Conservation (phyloP, 2,888 invertebrate species). For the Anaspis maculata region DNA sequence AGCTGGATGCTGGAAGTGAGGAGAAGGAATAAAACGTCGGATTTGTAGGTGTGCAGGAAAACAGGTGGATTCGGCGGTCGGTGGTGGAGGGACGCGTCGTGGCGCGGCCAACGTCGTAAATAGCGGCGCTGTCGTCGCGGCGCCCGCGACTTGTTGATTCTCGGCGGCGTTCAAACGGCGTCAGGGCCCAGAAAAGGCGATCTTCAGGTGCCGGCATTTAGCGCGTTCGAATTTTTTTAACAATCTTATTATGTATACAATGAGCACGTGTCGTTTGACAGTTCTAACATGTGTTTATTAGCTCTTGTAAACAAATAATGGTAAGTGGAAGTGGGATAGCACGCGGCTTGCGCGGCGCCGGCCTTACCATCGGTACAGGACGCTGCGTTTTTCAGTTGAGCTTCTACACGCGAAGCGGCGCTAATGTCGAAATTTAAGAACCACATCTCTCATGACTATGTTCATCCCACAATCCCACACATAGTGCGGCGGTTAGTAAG, state of each 20-base stretch:
- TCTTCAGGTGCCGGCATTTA: conserved; percentile 6
- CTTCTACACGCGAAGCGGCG: too few species aligned
- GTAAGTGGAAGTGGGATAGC: too few species aligned
- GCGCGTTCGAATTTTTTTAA: conserved; percentile 6
- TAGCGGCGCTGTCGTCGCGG: conserved; percentile 44
- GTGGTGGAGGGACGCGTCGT: conserved; percentile 39
- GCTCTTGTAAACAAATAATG: conserved; percentile 17
- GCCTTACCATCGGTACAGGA: too few species aligned
- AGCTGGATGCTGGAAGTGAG: conserved; percentile 5
- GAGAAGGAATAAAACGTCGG: conserved; percentile 20
- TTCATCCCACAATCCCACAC: too few species aligned
- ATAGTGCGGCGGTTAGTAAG: too few species aligned
- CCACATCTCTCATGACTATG: too few species aligned
- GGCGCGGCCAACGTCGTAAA: conserved; percentile 43
- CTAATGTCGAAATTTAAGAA: too few species aligned
- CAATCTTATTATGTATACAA: conserved; percentile 10
- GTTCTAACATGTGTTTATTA: conserved; percentile 20
- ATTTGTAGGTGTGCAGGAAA: too few species aligned
- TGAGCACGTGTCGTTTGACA: conserved; percentile 25
- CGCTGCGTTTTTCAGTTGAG: too few species aligned
- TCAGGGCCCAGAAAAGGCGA: conserved; percentile 2
- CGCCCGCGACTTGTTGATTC: conserved; percentile 36
- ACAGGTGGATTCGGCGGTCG: conserved; percentile 12
- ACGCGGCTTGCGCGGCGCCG: too few species aligned
- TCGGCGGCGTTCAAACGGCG: conserved; percentile 24